Percentiles rank a stretch among this genome's conserved stretches.
Conservation (phyloP, 2,113 vertebrate genomes). For the Parus major region DNA sequence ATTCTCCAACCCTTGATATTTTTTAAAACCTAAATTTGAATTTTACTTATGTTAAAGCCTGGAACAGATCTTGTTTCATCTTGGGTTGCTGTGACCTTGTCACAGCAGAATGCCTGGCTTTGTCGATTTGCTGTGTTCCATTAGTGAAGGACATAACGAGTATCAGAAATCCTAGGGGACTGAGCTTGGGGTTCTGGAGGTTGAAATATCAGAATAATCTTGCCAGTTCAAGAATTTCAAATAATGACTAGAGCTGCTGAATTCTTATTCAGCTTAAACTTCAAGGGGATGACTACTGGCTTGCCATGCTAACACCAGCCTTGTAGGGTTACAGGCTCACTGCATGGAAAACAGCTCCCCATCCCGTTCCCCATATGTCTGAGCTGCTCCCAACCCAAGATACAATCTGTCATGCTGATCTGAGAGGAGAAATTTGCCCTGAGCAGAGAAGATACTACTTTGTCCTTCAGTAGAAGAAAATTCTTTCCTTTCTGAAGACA, state of each 20-base stretch:
- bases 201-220: not conserved
- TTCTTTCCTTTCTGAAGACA: not conserved
- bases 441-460: not conserved
- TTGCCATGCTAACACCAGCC: not conserved
- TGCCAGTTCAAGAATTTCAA: not conserved
- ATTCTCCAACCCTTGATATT: not conserved
- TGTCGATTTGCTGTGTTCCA: not conserved
- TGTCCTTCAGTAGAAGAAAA: not conserved
- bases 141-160: not conserved
- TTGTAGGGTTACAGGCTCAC: accelerated
- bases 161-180: not conserved
- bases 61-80: not conserved
- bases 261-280: not conserved
- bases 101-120: not conserved
- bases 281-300: not conserved
- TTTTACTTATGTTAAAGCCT: not conserved
- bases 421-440: not conserved
- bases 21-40: not conserved
- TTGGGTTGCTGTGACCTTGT: not conserved
- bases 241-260: not conserved
- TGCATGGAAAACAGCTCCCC: not conserved
- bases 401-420: not conserved
- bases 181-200: not conserved
- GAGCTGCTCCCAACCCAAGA: not conserved
- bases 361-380: not conserved